phyloP scores from a whole-genome alignment of 2,888 invertebrate genomes.

The Ligdia adustata region DNA sequence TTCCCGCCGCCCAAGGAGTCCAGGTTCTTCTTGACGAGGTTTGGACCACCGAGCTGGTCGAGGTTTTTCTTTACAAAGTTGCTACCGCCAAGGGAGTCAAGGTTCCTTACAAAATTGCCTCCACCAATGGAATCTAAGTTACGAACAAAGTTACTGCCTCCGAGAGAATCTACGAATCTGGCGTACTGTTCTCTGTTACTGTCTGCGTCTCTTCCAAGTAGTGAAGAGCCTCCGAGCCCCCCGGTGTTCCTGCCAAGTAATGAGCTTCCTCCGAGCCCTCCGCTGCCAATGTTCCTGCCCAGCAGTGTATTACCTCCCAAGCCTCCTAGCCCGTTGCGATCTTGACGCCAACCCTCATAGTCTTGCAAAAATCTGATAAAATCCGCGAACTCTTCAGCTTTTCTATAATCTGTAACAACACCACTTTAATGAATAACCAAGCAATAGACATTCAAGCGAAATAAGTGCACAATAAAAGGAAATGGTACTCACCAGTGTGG shows the following conservation, averaged over 20 bases:
- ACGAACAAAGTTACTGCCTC: constrained; percentile 68
- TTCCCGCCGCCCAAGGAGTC: constrained; percentile 73
- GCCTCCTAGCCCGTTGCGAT: constrained; percentile 44
- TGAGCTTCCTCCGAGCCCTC: constrained; percentile 43
- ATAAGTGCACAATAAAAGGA: constrained; percentile 40
- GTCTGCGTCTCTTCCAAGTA: constrained; percentile 47
- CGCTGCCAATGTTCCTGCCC: constrained; percentile 43
- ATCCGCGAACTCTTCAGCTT: constrained; percentile 63
- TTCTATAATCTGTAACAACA: constrained; percentile 67
- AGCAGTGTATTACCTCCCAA: constrained; percentile 43
- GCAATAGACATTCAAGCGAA: neutral
- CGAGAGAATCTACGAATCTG: constrained; percentile 58
- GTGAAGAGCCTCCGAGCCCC: constrained; percentile 44
- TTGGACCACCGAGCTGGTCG: constrained; percentile 71
- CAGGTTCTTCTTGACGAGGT: constrained; percentile 70
- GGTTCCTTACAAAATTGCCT: constrained; percentile 70
- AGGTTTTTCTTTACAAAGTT: constrained; percentile 74
- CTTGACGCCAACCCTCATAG: constrained; percentile 53
- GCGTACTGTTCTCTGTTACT: constrained; percentile 46
- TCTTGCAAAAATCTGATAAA: constrained; percentile 60
- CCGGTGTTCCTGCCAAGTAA: constrained; percentile 45
- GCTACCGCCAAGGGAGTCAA: constrained; percentile 69
- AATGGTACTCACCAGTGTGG: constrained; percentile 49
- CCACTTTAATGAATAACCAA: constrained; percentile 12
- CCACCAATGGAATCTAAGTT: constrained; percentile 72